phyloP scores from a whole-genome alignment of 2,113 vertebrate species.

The Mobula birostris region DNA sequence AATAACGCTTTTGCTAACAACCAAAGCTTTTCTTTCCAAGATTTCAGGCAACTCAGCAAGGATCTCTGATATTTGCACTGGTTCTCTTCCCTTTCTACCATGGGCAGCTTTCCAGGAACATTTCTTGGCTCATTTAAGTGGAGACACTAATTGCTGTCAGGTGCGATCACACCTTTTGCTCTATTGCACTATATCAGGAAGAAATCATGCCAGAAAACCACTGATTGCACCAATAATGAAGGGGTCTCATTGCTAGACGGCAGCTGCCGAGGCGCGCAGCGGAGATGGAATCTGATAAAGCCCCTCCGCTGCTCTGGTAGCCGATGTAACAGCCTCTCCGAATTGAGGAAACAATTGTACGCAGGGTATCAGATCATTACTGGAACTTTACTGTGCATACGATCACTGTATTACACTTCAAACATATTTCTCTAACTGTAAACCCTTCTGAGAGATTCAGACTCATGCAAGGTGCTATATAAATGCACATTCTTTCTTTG shows the following conservation, averaged over 20 bases:
- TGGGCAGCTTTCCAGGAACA: slow-evolving; percentile 13
- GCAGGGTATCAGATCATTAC: background rate
- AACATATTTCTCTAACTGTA: background rate
- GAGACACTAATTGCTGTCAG: slow-evolving; percentile 23
- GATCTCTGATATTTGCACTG: background rate
- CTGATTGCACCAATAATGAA: background rate
- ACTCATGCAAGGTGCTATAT: too few relatives aligned
- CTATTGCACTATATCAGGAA: background rate
- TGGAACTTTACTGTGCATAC: background rate
- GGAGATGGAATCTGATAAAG: background rate
- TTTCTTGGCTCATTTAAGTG: background rate
- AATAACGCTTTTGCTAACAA: background rate
- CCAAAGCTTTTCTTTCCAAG: background rate
- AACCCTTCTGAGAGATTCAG: background rate
- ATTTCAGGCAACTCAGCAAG: background rate
- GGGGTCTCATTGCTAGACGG: background rate
- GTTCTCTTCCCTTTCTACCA: background rate
- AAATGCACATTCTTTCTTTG: too few relatives aligned
- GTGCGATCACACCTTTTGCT: slow-evolving; percentile 19
- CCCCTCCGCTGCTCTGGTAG: background rate
- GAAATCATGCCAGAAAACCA: background rate
- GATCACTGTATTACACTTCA: background rate
- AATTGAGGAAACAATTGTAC: background rate
- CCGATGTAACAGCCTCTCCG: background rate
- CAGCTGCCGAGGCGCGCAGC: background rate